Evolutionary conservation across 1,140 invertebrate genomes (phyloP).

Genomic region (Papilio glaucus): DNA sequence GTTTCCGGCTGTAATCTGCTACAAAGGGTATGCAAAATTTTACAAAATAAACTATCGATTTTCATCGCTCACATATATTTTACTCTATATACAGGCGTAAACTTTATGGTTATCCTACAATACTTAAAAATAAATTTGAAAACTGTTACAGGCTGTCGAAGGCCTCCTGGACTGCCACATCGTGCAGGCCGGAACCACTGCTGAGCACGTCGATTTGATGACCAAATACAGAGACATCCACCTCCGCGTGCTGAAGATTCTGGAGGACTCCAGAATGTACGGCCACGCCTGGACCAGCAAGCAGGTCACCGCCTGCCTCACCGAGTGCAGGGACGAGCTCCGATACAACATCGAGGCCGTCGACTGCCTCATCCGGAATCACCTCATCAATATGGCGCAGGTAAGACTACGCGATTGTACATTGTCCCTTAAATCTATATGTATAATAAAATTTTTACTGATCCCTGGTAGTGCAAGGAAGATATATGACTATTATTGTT

Average conservation of each 20-base stretch:
- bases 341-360: conserved; percentile 96
- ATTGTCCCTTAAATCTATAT: no score
- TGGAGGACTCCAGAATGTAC: conserved; percentile 94
- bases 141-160: conserved; percentile 89
- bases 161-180: conserved; percentile 91
- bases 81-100: no score
- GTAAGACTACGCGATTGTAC: conserved; percentile 42
- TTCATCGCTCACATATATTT: background rate
- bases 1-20: conserved; percentile 89
- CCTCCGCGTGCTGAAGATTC: conserved; percentile 93
- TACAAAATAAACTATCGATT: background rate
- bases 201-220: conserved; percentile 89
- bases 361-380: conserved; percentile 92
- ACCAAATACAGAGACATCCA: conserved; percentile 93
- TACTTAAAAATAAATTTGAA: background rate
- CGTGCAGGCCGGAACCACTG: conserved; percentile 77
- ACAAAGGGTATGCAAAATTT: conserved; percentile 85
- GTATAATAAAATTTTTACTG: no score
- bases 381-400: conserved; percentile 85
- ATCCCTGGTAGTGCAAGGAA: no score
- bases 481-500: no score
- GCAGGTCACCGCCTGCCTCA: conserved; percentile 92
- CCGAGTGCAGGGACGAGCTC: conserved; percentile 93
- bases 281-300: conserved; percentile 95
- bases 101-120: no score